Conservation (phyloP, 2,797 vertebrate genomes). For the Clarias platycephalus region DNA sequence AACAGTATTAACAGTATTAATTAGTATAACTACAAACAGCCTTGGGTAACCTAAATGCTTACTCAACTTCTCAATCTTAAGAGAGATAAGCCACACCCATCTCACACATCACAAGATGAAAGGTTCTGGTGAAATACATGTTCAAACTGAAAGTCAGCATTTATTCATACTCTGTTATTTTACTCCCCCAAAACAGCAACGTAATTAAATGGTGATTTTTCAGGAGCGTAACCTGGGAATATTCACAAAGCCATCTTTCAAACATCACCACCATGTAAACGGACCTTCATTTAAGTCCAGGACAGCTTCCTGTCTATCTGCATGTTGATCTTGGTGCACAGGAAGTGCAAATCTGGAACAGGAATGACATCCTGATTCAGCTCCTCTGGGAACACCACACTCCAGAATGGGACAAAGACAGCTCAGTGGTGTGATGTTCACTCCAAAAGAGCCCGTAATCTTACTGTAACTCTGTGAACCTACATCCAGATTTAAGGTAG, state of each 20-base stretch:
- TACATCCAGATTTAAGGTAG: neutral
- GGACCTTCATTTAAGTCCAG: constrained; percentile 24
- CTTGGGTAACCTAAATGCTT: too few relatives aligned
- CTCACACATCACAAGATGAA: too few relatives aligned
- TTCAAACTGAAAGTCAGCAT: neutral
- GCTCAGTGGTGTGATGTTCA: constrained; percentile 35
- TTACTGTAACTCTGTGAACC: neutral
- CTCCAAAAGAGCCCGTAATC: neutral
- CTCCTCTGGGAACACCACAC: constrained; percentile 54
- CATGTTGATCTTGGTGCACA: constrained; percentile 70
- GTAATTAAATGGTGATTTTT: neutral
- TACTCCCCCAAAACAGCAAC: neutral
- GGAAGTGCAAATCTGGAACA: constrained; percentile 69
- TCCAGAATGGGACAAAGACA: constrained; percentile 30
- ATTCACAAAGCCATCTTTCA: constrained; percentile 18
- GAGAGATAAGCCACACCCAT: too few relatives aligned
- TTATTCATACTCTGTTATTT: neutral
- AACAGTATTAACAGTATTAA: too few relatives aligned
- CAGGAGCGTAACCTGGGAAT: neutral
- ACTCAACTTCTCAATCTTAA: neutral
- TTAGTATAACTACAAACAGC: neutral
- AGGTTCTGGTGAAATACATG: neutral
- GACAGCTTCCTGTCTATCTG: constrained; percentile 62
- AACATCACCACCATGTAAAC: constrained; percentile 19
- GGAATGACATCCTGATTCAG: constrained; percentile 68